Percentiles rank a stretch among this genome's conserved stretches.
These are phyloP conservation scores for Pantala flavescens DNA, from an alignment of 1,140 invertebrate genomes.

Conservation along the genomic window DNA sequence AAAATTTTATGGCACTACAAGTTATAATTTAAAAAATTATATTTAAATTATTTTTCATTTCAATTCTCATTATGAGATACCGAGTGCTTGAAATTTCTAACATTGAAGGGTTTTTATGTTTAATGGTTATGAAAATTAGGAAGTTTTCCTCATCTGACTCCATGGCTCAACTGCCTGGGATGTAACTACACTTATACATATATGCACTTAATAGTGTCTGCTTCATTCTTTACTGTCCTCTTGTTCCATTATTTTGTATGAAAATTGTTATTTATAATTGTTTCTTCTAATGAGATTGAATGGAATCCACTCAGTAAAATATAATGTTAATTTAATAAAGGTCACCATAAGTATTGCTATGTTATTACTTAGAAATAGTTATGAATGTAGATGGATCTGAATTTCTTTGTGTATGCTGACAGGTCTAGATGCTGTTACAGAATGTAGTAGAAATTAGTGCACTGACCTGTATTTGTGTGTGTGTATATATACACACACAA, in stretches of 20 bases:
- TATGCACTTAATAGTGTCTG: slow-evolving; percentile 18
- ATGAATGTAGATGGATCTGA: not conserved
- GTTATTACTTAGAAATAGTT: not conserved
- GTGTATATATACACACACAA: too few relatives aligned
- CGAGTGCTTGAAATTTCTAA: too few relatives aligned
- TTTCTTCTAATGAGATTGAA: not conserved
- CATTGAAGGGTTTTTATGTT: too few relatives aligned
- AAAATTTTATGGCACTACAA: too few relatives aligned
- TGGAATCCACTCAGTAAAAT: not conserved
- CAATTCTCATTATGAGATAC: too few relatives aligned
- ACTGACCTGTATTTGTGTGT: too few relatives aligned
- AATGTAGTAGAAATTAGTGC: not conserved
- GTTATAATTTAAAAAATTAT: too few relatives aligned
- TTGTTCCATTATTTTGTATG: not conserved
- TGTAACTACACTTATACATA: slow-evolving; percentile 13
- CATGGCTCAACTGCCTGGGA: slow-evolving; percentile 19
- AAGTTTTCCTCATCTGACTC: slow-evolving; percentile 3
- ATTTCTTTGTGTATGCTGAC: not conserved
- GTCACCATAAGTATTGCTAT: too few relatives aligned
- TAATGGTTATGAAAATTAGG: not conserved
- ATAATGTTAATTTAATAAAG: not conserved
- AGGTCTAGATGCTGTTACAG: not conserved
- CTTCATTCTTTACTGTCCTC: slow-evolving; percentile 1
- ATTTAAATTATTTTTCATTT: too few relatives aligned
- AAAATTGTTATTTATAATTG: not conserved